These are phyloP conservation scores for Scaptomyza cyrtandrae DNA, from an alignment of 2,888 invertebrate genomes.

Conservation along the genomic window DNA sequence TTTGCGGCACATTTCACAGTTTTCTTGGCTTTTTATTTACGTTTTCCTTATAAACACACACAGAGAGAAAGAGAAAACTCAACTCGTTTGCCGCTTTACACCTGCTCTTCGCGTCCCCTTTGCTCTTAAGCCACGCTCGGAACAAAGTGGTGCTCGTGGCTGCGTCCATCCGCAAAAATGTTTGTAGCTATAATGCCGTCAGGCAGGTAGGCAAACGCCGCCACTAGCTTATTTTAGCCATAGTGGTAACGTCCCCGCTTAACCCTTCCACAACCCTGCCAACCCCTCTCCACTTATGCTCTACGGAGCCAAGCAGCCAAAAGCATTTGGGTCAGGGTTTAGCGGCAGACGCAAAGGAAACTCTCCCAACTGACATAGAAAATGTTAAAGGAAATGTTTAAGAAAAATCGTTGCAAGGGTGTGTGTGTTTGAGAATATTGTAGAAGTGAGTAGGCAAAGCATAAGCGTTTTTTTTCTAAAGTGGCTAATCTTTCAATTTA, in stretches of 20 bases:
- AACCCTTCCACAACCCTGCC: not conserved
- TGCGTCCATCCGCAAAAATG: conserved; percentile 78
- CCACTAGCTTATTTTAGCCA: conserved; percentile 61
- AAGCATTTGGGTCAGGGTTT: conserved; percentile 73
- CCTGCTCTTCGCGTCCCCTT: not conserved
- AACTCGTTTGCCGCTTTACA: conserved; percentile 36
- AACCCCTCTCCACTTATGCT: not conserved
- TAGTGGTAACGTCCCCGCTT: conserved; percentile 16
- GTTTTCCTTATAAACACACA: conserved; percentile 40
- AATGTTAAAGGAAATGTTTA: conserved; percentile 37
- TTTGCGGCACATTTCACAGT: conserved; percentile 47
- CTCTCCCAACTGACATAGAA: conserved; percentile 52
- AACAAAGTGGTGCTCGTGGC: conserved; percentile 73
- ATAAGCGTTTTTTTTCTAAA: conserved; percentile 3
- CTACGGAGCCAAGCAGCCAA: conserved; percentile 1
- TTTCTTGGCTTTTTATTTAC: conserved; percentile 67
- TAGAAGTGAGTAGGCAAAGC: conserved; percentile 18
- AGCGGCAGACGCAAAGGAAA: conserved; percentile 46
- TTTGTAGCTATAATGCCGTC: conserved; percentile 58
- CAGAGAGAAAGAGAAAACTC: conserved; percentile 41
- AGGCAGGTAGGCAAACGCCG: conserved; percentile 40
- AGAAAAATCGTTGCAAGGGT: conserved; percentile 3
- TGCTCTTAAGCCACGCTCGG: conserved; percentile 32
- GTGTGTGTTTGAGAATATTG: not conserved
- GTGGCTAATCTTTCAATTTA: conserved; percentile 41